Evolutionary conservation across 2,888 invertebrate genomes (phyloP).

Genomic region (Octonoba sinensis): DNA sequence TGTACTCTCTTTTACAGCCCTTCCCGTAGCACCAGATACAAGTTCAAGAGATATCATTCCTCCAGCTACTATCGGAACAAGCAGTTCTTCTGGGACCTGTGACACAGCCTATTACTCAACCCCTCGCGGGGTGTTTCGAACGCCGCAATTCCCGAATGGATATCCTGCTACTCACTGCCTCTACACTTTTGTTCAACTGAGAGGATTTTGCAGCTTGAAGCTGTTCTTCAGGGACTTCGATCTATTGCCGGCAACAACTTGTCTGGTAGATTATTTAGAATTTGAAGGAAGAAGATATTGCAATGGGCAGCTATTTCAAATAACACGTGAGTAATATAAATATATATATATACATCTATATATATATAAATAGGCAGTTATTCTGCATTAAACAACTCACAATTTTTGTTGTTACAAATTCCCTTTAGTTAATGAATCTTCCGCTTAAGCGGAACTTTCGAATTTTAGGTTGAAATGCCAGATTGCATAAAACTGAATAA

Average conservation of each 20-base stretch:
- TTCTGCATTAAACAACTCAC: too few species aligned
- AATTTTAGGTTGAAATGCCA: too few species aligned
- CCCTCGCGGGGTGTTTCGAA: conserved; percentile 22
- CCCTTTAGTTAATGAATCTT: too few species aligned
- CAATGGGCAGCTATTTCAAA: conserved; percentile 61
- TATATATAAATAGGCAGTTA: too few species aligned
- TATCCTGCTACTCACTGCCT: conserved; percentile 48
- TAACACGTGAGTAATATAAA: conserved; percentile 35
- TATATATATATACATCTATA: neutral
- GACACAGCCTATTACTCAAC: conserved; percentile 37
- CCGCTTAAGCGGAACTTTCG: too few species aligned
- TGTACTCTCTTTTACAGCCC: neutral
- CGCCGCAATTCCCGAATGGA: conserved; percentile 21
- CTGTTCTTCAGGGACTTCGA: conserved; percentile 67
- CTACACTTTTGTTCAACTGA: conserved; percentile 45
- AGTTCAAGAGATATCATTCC: neutral
- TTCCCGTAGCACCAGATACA: neutral
- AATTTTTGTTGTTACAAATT: too few species aligned
- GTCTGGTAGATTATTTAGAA: conserved; percentile 66
- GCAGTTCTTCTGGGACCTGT: conserved; percentile 3
- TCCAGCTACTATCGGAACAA: neutral
- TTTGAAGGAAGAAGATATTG: conserved; percentile 66
- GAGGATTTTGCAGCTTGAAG: conserved; percentile 64
- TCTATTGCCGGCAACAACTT: conserved; percentile 61
- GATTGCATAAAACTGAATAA: too few species aligned